These are phyloP conservation scores for Diadema setosum DNA, from an alignment of 35 echinoderm and acorn worm species.

Conservation along the genomic window DNA sequence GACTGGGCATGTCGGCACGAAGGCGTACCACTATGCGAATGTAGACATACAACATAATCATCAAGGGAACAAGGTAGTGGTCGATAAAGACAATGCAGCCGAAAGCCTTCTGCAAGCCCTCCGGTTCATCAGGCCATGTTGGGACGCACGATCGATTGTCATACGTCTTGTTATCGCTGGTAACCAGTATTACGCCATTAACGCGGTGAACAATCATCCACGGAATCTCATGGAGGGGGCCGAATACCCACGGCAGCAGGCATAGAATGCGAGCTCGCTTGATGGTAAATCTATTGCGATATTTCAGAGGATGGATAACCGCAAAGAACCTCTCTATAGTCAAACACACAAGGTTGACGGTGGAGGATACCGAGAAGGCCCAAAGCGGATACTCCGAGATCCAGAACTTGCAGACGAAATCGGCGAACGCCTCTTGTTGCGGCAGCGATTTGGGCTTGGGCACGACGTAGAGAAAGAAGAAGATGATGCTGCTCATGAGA, in stretches of 20 bases:
- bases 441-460: background rate
- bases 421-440: background rate
- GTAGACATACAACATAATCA: slow-evolving; percentile 87
- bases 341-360: slow-evolving; percentile 68
- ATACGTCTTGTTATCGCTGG: background rate
- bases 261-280: slow-evolving; percentile 36
- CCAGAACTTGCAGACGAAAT: slow-evolving; percentile 83
- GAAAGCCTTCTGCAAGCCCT: slow-evolving; percentile 30
- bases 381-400: slow-evolving; percentile 79
- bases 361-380: slow-evolving; percentile 75
- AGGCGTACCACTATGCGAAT: slow-evolving; percentile 72
- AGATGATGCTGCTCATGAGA: slow-evolving; percentile 69
- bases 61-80: slow-evolving; percentile 73
- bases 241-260: slow-evolving; percentile 65
- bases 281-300: slow-evolving; percentile 62
- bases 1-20: background rate
- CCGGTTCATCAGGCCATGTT: slow-evolving; percentile 25
- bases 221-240: slow-evolving; percentile 56
- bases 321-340: slow-evolving; percentile 89
- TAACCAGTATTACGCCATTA: background rate
- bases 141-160: background rate
- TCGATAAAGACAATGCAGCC: slow-evolving; percentile 70
- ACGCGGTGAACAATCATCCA: slow-evolving; percentile 68
- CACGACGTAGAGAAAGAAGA: slow-evolving; percentile 48
- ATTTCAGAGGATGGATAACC: slow-evolving; percentile 78